Base-by-base conservation (phyloP, 2,113 vertebrate species). In the Toxotes jaculatrix region DNA sequence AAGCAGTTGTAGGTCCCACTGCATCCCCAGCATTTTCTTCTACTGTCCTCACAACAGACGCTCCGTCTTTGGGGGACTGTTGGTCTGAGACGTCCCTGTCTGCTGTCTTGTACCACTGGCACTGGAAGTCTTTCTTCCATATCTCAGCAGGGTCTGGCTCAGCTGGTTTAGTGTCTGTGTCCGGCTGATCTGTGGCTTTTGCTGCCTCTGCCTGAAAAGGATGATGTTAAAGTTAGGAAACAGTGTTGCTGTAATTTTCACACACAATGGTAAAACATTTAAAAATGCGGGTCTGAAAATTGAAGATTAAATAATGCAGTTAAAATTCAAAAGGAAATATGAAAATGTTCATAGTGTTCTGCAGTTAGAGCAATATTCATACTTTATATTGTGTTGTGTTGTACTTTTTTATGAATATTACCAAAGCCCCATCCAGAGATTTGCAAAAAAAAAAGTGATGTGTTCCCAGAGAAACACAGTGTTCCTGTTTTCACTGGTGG, bases 101-200 rank as follows among this genome's bases (percentile, higher is more conserved):
- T 69, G 92, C 31, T 1, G 89, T 91, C 82, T 93, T 92, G 68
- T 95, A 96, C 93, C 95, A 96, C 88, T 95, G 95, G 66, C 95
- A 96, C 71, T 91, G 92, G 80, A 96, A 96, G 82, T 94, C 89
- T 55, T 86, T 93, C 82, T 92, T 93, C 94, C 95, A 95, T 17
- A 84, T 80, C 77, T 95, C 91, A 21, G 84, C 89, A 1, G 92
- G 89, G 63, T 93, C 92, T 4, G 93, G 92, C 57, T 92, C 87
- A 7, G 88, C 55, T 79, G 83, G 43, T 88, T 92, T 89, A 4
- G 67, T 65, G 60, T 67, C 76, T 1, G 84, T 65, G 31, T 88
- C 87, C 0, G 93, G 93, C 66, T 88, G 76, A 32, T 93, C 93
- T 0, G 89, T 94, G 32, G 87, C 80, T 73, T 91, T 87, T 13